Evolutionary conservation across 23 tunicate genomes (phyloP).

Genomic region (Botrylloides violaceus): DNA sequence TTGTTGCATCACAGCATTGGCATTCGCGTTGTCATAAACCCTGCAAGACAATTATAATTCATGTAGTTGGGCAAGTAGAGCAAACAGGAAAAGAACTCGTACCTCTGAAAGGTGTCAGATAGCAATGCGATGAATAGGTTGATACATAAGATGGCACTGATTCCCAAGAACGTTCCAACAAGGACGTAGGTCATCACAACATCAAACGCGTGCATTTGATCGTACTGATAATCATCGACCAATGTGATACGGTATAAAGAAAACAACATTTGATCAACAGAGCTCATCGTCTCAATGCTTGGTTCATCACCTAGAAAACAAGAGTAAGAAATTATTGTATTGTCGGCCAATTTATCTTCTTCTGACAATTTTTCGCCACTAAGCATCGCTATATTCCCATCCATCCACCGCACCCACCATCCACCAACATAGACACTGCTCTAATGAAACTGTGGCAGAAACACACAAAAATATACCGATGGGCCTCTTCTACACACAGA

Average conservation of each 20-base stretch:
- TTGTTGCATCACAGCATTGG: conserved; percentile 98
- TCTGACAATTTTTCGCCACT: no score
- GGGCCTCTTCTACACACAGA: no score
- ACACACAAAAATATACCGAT: no score
- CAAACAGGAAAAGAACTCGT: background rate
- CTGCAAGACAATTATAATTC: conserved; percentile 12
- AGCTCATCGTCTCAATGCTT: conserved; percentile 38
- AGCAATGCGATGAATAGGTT: conserved; percentile 93
- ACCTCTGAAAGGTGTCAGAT: conserved; percentile 96
- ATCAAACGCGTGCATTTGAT: conserved; percentile 73
- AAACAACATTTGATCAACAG: conserved; percentile 78
- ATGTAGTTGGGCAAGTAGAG: background rate
- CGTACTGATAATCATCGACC: conserved; percentile 84
- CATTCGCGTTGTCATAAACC: conserved; percentile 92
- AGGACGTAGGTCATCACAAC: conserved; percentile 86
- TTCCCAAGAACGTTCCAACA: conserved; percentile 63
- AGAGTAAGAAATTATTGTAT: no score
- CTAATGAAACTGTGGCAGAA: no score
- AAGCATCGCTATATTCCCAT: no score
- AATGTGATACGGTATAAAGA: conserved; percentile 83
- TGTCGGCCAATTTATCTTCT: no score
- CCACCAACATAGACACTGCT: no score
- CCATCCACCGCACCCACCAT: no score
- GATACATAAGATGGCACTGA: conserved; percentile 74
- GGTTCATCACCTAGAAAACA: conserved; percentile 36